Evolutionary conservation across 1,140 invertebrate genomes (phyloP), one percentile per base, ranked within the genome.

Genomic region (Ceratitis capitata): DNA sequence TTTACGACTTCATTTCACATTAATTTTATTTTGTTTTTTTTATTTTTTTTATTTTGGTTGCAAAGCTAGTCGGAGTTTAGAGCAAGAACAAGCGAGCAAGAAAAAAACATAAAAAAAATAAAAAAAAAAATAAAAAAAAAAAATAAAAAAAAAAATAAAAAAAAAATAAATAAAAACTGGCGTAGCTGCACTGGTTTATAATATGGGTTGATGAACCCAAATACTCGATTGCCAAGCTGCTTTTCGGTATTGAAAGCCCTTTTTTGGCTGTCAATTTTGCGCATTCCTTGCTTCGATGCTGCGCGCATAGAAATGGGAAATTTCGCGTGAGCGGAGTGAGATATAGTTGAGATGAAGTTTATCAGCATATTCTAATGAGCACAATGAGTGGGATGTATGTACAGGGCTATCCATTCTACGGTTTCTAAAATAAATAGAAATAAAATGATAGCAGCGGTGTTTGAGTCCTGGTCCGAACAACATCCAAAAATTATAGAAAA

Each of bases 11-110:
- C 61, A 35, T 29, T 69, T 32, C 61, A 78, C 69, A 78, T 78
- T 32, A 78, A 78, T 78, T 78, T 78, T 78, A 78, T 78, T 78
- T 78, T 26, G 35, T 78, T 78, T 78, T 78, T 78, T 35, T 74
- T 39, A 14, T 39, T 35, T 74, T 26, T 74, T 12, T 56, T 14
- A 19, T 5, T n/a, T 26, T 78, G 32, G 39, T 78, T 78, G 39
- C 14, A 35, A 78, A 78, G n/a, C 10, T 78, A 7, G 39, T 10
- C 23, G 64, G 64, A 14, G 19, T 45, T 78, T 69, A 7, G 23
- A 3, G 9, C 39, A 78, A 78, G 26, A 35, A 26, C 3, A 19
- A 26, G 26, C n/a, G n/a, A n/a, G n/a, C n/a, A n/a, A n/a, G n/a
- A n/a, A n/a, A n/a, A n/a, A n/a, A n/a, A n/a, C n/a, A n/a, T n/a